These are phyloP conservation scores for Chaetophractus vellerosus DNA, from an alignment of 2,797 vertebrate species.

Conservation along the genomic window DNA sequence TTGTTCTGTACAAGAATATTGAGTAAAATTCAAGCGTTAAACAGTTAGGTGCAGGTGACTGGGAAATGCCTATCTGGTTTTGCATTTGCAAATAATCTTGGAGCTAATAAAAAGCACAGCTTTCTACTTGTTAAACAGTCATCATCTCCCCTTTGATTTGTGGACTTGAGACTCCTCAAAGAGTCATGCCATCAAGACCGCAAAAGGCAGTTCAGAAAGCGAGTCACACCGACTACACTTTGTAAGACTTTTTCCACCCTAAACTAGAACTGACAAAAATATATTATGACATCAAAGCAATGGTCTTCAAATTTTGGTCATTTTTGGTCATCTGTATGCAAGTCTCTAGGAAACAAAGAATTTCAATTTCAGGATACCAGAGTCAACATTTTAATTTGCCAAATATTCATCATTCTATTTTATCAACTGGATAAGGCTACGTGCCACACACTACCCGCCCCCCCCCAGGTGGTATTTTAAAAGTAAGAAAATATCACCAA, in stretches of 20 bases:
- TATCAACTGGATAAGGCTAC: constrained; percentile 51
- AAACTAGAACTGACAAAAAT: constrained; percentile 21
- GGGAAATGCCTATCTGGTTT: not conserved
- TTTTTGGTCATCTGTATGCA: constrained; percentile 63
- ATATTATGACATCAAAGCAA: constrained; percentile 20
- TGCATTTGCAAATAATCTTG: constrained; percentile 25
- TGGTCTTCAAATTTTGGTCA: constrained; percentile 53
- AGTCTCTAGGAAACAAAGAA: constrained; percentile 63
- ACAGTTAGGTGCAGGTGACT: not conserved
- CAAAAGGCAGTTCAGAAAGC: constrained; percentile 58
- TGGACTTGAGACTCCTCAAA: not conserved
- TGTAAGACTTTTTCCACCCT: not conserved
- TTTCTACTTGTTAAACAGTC: constrained; percentile 14
- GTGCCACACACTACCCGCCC: not conserved
- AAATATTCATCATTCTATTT: constrained; percentile 60
- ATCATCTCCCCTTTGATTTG: constrained; percentile 44
- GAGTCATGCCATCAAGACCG: not conserved
- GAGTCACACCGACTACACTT: not conserved
- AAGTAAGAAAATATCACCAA: constrained; percentile 40
- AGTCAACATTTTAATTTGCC: constrained; percentile 61
- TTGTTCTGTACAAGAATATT: constrained; percentile 8
- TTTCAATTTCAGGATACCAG: constrained; percentile 62
- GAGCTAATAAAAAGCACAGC: constrained; percentile 21
- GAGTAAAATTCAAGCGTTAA: constrained; percentile 36
- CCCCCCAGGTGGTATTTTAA: constrained; percentile 13